Evolutionary conservation across 2,113 vertebrate species (phyloP).

Genomic region (Scomber colias): DNA sequence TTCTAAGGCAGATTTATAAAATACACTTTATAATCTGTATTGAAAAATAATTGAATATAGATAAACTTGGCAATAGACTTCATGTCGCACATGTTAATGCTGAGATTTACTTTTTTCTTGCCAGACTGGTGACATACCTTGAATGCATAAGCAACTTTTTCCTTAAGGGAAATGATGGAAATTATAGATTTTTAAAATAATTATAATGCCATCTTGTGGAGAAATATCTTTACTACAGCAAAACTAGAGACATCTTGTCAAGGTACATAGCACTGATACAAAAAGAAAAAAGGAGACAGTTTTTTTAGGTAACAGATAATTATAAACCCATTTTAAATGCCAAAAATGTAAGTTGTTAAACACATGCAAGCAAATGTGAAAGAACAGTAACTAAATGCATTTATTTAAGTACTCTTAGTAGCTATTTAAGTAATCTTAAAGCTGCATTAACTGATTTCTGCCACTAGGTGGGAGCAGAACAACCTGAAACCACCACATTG

Average conservation of each 20-base stretch:
- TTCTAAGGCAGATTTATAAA: not conserved
- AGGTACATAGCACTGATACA: not conserved
- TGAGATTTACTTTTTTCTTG: too few species aligned
- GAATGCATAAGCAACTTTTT: not conserved
- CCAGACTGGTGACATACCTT: too few species aligned
- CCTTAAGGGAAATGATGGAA: conserved; percentile 8
- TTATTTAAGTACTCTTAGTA: not conserved
- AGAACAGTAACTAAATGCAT: too few species aligned
- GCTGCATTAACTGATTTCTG: not conserved
- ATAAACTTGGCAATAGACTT: too few species aligned
- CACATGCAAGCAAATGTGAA: too few species aligned
- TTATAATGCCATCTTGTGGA: conserved; percentile 40
- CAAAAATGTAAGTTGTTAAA: too few species aligned
- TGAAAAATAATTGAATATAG: not conserved
- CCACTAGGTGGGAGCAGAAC: conserved; percentile 38
- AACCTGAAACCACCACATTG: not conserved
- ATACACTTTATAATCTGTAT: not conserved
- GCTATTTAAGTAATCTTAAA: not conserved
- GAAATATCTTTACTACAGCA: conserved; percentile 35
- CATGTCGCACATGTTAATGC: too few species aligned
- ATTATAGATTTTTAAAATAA: not conserved
- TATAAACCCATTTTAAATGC: too few species aligned
- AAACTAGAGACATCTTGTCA: not conserved
- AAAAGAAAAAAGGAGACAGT: not conserved
- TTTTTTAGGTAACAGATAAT: not conserved